Base-by-base conservation (phyloP, 2,113 vertebrate genomes). In the Egretta garzetta region DNA sequence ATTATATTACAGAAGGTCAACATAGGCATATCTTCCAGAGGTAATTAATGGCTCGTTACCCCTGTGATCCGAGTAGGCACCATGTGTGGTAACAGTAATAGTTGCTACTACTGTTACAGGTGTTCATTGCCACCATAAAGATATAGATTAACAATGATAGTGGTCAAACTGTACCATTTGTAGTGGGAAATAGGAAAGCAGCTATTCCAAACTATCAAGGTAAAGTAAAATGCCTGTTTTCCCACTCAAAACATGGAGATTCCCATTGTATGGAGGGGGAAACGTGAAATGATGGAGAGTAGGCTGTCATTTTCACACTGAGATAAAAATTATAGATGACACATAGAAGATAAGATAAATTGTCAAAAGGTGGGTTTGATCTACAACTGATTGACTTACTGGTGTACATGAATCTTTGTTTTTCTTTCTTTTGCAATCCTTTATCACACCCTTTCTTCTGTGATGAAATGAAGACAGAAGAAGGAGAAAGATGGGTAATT, bases 401-500 rank as follows among this genome's bases (percentile, higher is more conserved):
- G 2, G 27, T 83, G 70, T 72, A 88, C 13, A 45, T 74, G 8
- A 86, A 90, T 89, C 41, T 77, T 94, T 87, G 26, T 58, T 90
- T 90, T 71, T 95, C 93, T 97, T 84, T 95, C 53, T 55, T 68
- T 97, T 93, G 60, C 88, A 84, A 96, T 80, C 45, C 56, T 94
- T 56, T 75, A 94, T 96, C 87, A 64, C 10, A 84, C 73, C 81
- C 76, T 64, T 93, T 82, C 88, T 93, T 95, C 45, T 76, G 16
- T 39, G 33, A 88, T 96, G 89, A 93, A 97, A 97, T 97, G 98
- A 98, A 99, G 99, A 94, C 98, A 98, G 97, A 99, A 97, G 75
- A 98, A 98, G 97, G 98, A 98, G 94, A 97, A 94, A 95, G 98
- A 99, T 77, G 98, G 99, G 99, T 99, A 99, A 99, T 96, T 94